These are phyloP conservation scores for Frankliniella intonsa DNA, from an alignment of 2,888 invertebrate genomes.

Conservation along the genomic window DNA sequence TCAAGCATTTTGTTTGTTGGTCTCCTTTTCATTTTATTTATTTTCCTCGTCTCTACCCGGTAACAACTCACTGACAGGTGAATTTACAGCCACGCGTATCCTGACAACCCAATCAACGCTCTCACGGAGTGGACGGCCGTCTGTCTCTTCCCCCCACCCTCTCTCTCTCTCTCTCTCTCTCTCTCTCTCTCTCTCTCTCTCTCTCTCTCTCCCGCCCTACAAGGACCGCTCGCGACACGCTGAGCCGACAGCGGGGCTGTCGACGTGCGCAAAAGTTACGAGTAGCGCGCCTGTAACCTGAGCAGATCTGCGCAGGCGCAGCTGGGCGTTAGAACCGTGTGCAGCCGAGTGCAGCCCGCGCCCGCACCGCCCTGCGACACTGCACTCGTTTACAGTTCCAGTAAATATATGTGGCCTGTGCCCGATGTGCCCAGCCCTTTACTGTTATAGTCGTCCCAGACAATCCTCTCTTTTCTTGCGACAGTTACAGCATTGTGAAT, in stretches of 20 bases:
- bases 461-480: too few species aligned
- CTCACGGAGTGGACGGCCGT: neutral
- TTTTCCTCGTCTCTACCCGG: neutral
- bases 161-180: neutral
- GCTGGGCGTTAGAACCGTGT: neutral
- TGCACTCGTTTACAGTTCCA: too few species aligned
- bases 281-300: too few species aligned
- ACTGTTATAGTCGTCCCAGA: too few species aligned
- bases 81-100: conserved; percentile 17
- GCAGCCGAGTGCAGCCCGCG: too few species aligned
- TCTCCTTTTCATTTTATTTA: conserved; percentile 9
- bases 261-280: too few species aligned
- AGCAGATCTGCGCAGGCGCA: neutral
- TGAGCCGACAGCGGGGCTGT: too few species aligned
- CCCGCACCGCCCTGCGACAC: too few species aligned
- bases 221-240: neutral
- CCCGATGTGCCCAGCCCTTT: too few species aligned
- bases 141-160: neutral
- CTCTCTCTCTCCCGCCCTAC: neutral
- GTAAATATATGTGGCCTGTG: too few species aligned
- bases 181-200: neutral
- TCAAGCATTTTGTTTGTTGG: conserved; percentile 20
- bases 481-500: too few species aligned
- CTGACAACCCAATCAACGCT: conserved; percentile 18
- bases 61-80: conserved; percentile 6